Evolutionary conservation across 2,113 vertebrate genomes (phyloP), one percentile per base, ranked within the genome.

Genomic region (Labeo rohita): DNA sequence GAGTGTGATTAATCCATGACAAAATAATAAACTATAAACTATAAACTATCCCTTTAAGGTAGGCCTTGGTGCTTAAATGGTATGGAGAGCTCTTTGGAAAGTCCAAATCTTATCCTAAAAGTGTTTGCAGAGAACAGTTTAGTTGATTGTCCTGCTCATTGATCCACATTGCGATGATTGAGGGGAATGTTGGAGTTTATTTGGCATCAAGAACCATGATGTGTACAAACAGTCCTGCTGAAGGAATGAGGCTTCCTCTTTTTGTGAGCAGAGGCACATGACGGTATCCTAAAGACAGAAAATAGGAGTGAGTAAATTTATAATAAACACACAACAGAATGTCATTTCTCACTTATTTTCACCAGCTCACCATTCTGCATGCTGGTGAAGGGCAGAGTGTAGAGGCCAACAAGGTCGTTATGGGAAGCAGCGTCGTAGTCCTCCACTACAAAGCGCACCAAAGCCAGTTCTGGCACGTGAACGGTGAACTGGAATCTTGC

Each of bases 201-300:
- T 65, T 0, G 86, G n/a, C 86, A 5, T 97, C 95, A 45, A 94
- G 4, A 75, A 97, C 90, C 86, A 90, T 93, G 87, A 97, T 16
- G 77, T 96, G 96, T 82, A 98, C 95, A 85, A 99, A 99, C 6
- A 99, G 92, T 6, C 96, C 96, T 10, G 97, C 96, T 0, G 97
- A 98, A 11, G 94, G 91, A 82, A 97, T 93, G 0, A 93, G 90
- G 85, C 97, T 95, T 21, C 97, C 97, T 0, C 93, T 95, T 94
- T 97, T 97, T 45, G 96, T 96, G 83, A 97, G 92, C 61, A 99
- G 95, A 5, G 99, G 98, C 74, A 99, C 90, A 15, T 98, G 97
- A 43, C 98, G 97, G 90, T 99, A 99, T 47, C 98, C 98, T 99
- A 89, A 90, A 87, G 68, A 11, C 76, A 72, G 34, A 87, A 81